Evolutionary conservation across 2,797 vertebrate genomes (phyloP).

Genomic region (Artibeus jamaicensis): DNA sequence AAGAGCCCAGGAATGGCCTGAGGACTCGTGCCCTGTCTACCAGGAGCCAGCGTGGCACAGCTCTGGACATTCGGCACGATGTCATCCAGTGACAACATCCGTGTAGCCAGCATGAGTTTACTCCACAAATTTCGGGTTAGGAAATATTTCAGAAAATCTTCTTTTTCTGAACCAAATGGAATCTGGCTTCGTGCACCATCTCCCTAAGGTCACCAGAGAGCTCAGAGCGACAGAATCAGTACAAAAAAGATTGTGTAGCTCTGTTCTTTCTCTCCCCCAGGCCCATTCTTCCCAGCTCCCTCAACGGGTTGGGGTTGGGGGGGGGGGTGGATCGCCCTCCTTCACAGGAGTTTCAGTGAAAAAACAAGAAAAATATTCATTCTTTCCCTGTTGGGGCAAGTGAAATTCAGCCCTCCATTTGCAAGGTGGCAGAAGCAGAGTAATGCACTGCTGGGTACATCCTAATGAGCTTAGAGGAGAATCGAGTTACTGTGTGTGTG

Average conservation of each 20-base stretch:
- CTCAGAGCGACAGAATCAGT: background rate
- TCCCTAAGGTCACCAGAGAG: background rate
- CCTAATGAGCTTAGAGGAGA: background rate
- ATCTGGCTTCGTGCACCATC: background rate
- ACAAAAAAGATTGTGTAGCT: fast-evolving
- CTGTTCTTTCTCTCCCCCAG: background rate
- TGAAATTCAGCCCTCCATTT: background rate
- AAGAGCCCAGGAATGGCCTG: background rate
- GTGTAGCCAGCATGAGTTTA: background rate
- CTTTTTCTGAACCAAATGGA: background rate
- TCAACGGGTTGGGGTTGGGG: no score
- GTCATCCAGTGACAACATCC: background rate
- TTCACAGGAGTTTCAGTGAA: background rate
- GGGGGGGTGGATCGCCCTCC: background rate
- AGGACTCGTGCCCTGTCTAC: background rate
- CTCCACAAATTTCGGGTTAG: background rate
- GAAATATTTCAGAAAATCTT: background rate
- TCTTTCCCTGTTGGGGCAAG: background rate
- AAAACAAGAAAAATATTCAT: background rate
- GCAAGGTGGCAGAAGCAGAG: background rate
- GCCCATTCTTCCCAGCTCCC: background rate
- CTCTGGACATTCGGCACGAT: background rate
- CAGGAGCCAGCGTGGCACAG: no score
- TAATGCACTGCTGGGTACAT: background rate
- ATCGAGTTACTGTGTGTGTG: no score